phyloP scores from a whole-genome alignment of 2,113 vertebrate species.

The Symphodus melops region DNA sequence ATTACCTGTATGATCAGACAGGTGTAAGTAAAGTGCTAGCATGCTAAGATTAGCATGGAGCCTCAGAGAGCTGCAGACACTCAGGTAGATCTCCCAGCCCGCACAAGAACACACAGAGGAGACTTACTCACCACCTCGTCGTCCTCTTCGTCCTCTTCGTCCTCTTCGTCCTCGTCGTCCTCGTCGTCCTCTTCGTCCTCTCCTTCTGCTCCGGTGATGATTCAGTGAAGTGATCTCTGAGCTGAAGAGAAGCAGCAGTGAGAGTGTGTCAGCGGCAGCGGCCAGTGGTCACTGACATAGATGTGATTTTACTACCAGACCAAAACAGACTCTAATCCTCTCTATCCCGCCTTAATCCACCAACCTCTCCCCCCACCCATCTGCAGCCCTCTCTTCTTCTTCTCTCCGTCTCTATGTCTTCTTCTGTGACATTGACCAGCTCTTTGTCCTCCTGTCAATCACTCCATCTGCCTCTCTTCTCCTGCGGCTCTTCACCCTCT shows the following conservation, averaged over 20 bases:
- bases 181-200: conserved; percentile 8
- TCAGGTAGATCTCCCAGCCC: neutral
- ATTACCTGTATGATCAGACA: no score
- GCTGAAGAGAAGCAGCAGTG: conserved; percentile 30
- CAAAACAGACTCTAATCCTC: conserved; percentile 74
- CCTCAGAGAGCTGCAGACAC: no score
- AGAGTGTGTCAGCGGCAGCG: conserved; percentile 18
- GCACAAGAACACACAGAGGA: neutral
- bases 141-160: conserved; percentile 8
- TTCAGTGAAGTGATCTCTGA: conserved; percentile 3
- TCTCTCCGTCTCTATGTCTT: conserved; percentile 1
- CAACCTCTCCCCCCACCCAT: conserved; percentile 5
- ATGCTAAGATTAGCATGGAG: no score
- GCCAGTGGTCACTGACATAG: conserved; percentile 49
- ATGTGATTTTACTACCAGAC: conserved; percentile 68
- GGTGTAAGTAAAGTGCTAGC: no score
- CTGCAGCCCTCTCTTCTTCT: neutral
- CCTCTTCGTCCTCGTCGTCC: conserved; percentile 1
- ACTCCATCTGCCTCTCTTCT: neutral
- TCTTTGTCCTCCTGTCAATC: neutral
- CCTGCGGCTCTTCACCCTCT: neutral
- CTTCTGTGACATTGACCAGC: neutral
- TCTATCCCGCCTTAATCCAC: conserved; percentile 71
- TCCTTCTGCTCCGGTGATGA: neutral
- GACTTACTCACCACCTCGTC: neutral